phyloP scores from a whole-genome alignment of 2,888 invertebrate species.

The Ochropleura leucogaster region DNA sequence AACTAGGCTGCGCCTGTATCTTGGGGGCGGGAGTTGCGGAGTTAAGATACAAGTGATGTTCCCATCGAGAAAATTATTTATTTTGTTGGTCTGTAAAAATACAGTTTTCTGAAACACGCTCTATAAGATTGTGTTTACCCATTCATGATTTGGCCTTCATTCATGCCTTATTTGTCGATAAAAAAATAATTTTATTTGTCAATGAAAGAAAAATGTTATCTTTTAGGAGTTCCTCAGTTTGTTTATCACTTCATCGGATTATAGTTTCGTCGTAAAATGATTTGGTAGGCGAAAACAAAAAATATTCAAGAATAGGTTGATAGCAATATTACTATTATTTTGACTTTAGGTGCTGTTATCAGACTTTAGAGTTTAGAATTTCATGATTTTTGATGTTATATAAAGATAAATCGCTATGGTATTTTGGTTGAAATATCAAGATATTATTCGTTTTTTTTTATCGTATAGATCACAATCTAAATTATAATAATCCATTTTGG shows the following conservation, averaged over 20 bases:
- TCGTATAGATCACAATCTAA: no score
- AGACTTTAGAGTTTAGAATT: no score
- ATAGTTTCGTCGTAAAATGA: constrained; percentile 14
- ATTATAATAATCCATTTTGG: no score
- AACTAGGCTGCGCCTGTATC: no score
- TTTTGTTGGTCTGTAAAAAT: background rate
- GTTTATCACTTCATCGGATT: constrained; percentile 12
- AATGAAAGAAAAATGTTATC: background rate
- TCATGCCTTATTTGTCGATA: background rate
- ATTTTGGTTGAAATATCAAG: no score
- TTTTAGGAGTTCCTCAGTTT: constrained; percentile 3
- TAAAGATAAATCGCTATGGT: no score
- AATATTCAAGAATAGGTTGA: background rate
- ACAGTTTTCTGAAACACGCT: background rate
- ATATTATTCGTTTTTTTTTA: no score
- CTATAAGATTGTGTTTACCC: background rate
- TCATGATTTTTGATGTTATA: no score
- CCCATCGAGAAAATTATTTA: background rate
- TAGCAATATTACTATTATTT: constrained; percentile 4
- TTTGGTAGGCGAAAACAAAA: constrained; percentile 21
- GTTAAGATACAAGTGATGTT: no score
- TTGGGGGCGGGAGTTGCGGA: no score
- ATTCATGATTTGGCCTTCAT: background rate
- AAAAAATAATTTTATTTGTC: background rate
- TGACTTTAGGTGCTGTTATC: no score